Evolutionary conservation across 2,113 vertebrate genomes (phyloP).

Genomic region (Cryptomyrus ogoouensis): DNA sequence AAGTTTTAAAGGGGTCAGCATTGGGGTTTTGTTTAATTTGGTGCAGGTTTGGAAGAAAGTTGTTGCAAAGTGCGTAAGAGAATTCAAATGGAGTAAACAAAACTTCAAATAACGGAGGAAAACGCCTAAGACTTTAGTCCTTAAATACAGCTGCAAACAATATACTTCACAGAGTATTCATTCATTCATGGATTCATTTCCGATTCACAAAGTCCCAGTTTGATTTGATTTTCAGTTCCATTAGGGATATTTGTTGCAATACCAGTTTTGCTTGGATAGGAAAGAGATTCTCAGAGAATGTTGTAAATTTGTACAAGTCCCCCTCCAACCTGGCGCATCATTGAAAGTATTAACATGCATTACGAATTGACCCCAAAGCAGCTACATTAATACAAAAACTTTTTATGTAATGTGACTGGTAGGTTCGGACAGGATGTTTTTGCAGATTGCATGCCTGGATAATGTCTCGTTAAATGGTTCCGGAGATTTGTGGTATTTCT

Average conservation of each 20-base stretch:
- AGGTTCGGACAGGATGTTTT: not conserved
- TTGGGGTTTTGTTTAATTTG: not conserved
- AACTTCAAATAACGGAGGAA: not conserved
- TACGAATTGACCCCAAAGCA: not conserved
- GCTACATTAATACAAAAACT: not conserved
- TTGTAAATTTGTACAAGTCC: not conserved
- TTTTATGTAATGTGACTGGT: not conserved
- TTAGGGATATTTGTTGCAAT: not conserved
- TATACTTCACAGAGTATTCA: not conserved
- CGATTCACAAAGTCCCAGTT: not conserved
- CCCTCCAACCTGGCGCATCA: not conserved
- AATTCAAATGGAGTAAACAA: not conserved
- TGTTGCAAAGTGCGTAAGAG: not conserved
- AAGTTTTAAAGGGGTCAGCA: not conserved
- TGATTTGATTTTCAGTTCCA: not conserved
- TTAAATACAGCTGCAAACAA: not conserved
- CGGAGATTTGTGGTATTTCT: not conserved
- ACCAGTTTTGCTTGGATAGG: not conserved
- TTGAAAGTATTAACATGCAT: not conserved
- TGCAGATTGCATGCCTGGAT: not conserved
- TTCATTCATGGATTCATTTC: not conserved
- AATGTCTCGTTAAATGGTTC: not conserved
- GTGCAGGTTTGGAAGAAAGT: not conserved
- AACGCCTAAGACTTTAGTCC: not conserved
- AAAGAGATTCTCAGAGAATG: not conserved